phyloP scores from a whole-genome alignment of 1,140 invertebrate species.

The Leguminivora glycinivorella region DNA sequence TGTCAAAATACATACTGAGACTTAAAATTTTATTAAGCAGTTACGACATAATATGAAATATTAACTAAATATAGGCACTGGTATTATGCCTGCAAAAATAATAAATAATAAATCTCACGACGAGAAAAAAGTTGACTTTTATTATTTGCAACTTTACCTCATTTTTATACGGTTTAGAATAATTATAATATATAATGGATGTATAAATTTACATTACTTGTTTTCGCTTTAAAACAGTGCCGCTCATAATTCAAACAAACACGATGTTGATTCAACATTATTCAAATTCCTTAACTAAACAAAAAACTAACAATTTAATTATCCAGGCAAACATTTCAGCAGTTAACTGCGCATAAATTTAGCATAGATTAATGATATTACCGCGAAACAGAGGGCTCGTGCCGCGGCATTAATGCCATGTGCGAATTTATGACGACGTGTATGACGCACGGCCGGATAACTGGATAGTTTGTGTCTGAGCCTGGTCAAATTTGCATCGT shows the following conservation, averaged over 20 bases:
- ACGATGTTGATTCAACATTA: constrained; percentile 1
- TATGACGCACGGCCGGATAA: constrained; percentile 24
- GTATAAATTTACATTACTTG: too few relatives aligned
- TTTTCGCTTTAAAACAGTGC: neutral
- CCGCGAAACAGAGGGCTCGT: constrained; percentile 42
- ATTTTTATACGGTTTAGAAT: neutral
- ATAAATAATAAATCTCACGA: too few relatives aligned
- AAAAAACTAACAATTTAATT: constrained; percentile 28
- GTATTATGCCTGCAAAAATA: too few relatives aligned
- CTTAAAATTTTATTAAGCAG: too few relatives aligned
- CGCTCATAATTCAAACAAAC: neutral
- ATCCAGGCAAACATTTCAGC: constrained; percentile 42
- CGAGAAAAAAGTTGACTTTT: too few relatives aligned
- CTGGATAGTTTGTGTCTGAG: neutral
- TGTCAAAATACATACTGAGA: too few relatives aligned
- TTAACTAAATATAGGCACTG: too few relatives aligned
- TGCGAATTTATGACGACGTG: constrained; percentile 50
- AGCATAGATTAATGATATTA: constrained; percentile 63
- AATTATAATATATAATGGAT: too few relatives aligned
- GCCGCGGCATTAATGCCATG: constrained; percentile 52
- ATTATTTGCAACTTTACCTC: too few relatives aligned
- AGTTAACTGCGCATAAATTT: constrained; percentile 61
- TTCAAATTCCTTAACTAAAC: constrained; percentile 20
- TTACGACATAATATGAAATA: too few relatives aligned
- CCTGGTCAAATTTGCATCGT: neutral